A percentile compares a stretch with the other conserved stretches of the same genome.
phyloP scores from a whole-genome alignment of 2,888 invertebrate genomes.

The Diadromus collaris region DNA sequence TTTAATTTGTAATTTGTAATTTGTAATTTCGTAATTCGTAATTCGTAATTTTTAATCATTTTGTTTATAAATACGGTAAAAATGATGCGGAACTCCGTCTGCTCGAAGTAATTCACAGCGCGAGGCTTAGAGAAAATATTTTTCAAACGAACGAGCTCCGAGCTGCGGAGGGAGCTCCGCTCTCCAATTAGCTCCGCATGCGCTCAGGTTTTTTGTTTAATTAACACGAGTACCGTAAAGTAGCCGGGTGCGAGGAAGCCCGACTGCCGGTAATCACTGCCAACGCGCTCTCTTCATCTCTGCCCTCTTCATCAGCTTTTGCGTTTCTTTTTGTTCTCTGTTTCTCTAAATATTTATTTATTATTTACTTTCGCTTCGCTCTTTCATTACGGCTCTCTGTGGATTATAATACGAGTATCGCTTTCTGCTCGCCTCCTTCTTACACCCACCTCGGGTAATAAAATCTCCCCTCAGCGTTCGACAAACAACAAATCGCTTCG shows the following conservation, averaged over 20 bases:
- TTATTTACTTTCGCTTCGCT: conserved; percentile 27
- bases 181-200: conserved; percentile 74
- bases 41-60: background rate
- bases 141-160: conserved; percentile 64
- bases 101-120: conserved; percentile 17
- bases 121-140: conserved; percentile 63
- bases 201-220: conserved; percentile 75
- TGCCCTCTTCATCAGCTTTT: conserved; percentile 3
- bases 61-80: background rate
- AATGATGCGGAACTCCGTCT: background rate
- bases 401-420: background rate
- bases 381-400: conserved; percentile 8
- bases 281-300: conserved; percentile 20
- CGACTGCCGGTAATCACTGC: conserved; percentile 17
- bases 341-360: conserved; percentile 30
- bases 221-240: conserved; percentile 73
- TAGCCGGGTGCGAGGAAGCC: conserved; percentile 47
- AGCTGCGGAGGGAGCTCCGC: conserved; percentile 61
- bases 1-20: no score
- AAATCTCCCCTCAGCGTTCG: background rate
- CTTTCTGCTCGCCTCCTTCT: background rate
- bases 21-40: background rate
- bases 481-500: background rate
- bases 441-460: background rate
- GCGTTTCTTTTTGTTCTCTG: background rate